phyloP scores from a whole-genome alignment of 2,797 vertebrate genomes.

The Phataginus tricuspis region DNA sequence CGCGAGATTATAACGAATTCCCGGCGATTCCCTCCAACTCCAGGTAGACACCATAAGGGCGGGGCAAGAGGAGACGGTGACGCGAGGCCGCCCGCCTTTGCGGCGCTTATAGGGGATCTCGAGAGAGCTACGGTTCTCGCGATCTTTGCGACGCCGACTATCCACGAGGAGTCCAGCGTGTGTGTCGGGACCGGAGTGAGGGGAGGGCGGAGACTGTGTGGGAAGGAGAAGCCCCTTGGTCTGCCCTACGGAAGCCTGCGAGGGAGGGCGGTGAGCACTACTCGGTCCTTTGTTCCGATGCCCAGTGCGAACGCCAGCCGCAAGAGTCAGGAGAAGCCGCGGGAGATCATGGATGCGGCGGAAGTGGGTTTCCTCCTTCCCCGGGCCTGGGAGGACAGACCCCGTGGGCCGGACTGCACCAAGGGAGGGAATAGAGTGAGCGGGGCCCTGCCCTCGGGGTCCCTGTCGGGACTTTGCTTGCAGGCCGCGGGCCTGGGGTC shows the following conservation, averaged over 20 bases:
- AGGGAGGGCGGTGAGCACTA: constrained; percentile 33
- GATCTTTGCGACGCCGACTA: background rate
- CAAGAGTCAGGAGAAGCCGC: constrained; percentile 83
- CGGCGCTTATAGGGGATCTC: background rate
- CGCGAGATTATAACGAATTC: background rate
- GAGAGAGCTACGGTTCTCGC: constrained; percentile 60
- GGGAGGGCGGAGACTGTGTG: constrained; percentile 10
- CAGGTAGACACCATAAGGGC: background rate
- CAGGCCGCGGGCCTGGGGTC: background rate
- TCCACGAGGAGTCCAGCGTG: background rate
- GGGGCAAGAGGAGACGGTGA: fast-evolving
- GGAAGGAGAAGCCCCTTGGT: background rate
- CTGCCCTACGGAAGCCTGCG: constrained; percentile 51
- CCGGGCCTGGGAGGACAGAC: constrained; percentile 16
- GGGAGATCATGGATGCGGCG: constrained; percentile 82
- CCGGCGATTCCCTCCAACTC: background rate
- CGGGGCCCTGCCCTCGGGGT: background rate
- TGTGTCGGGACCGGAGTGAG: background rate
- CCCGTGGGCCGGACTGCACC: background rate
- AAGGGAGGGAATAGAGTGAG: background rate
- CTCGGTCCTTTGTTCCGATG: constrained; percentile 75
- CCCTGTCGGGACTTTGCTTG: background rate
- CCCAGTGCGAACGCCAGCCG: constrained; percentile 84
- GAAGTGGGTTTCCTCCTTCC: constrained; percentile 84
- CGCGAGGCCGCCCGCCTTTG: fast-evolving